Conservation (phyloP, 2,888 invertebrate genomes). For the Halocaridina rubra region DNA sequence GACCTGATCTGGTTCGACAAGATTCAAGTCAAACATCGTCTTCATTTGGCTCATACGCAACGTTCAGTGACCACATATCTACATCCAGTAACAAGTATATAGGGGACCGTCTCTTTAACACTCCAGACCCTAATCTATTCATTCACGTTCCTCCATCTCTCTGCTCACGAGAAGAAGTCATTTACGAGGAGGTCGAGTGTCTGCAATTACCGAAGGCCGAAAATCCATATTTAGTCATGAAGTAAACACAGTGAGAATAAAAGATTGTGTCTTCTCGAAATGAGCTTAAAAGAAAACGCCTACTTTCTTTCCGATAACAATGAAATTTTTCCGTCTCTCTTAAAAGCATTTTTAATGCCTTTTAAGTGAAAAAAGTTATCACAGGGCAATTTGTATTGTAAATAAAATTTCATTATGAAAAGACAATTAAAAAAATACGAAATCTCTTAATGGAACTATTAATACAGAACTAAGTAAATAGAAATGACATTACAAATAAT, state of each 20-base stretch:
- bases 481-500: no score
- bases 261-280: not conserved
- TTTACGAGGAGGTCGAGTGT: conserved; percentile 16
- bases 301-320: not conserved
- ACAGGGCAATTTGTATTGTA: no score
- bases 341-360: not conserved
- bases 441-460: no score
- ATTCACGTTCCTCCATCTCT: not conserved
- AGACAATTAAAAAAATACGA: no score
- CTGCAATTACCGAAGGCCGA: not conserved
- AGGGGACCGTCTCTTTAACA: not conserved
- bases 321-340: not conserved
- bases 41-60: conserved; percentile 35
- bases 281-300: no score
- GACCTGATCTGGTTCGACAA: not conserved
- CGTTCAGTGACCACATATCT: not conserved
- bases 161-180: conserved; percentile 1
- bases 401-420: no score
- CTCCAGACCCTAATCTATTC: not conserved
- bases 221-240: not conserved
- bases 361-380: no score
- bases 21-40: conserved; percentile 44
- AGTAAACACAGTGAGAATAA: not conserved
- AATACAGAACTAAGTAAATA: no score
- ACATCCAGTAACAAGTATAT: not conserved